Evolutionary conservation across 35 echinoderm and acorn worm genomes (phyloP).

Genomic region (Heliocidaris erythrogramma): DNA sequence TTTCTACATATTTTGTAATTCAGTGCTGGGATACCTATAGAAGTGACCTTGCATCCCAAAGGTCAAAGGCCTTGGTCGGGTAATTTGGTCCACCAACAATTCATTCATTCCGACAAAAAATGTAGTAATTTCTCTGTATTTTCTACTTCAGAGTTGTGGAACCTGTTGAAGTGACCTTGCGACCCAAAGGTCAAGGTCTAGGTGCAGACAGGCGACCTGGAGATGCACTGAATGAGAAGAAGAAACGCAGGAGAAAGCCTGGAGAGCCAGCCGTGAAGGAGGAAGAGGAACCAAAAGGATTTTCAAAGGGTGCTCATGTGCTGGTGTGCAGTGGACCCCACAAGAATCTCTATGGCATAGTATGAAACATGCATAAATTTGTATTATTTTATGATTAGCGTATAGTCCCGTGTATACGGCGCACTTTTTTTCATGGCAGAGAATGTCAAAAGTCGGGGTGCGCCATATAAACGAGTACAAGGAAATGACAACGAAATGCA

Average conservation of each 20-base stretch:
- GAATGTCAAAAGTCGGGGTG: too few species aligned
- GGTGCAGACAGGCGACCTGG: slow-evolving; percentile 83
- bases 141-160: slow-evolving; percentile 54
- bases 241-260: slow-evolving; percentile 48
- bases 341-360: slow-evolving; percentile 98
- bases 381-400: too few species aligned
- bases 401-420: too few species aligned
- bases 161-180: slow-evolving; percentile 71
- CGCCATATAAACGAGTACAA: too few species aligned
- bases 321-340: slow-evolving; percentile 88
- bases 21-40: slow-evolving; percentile 67
- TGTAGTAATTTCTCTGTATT: too few species aligned
- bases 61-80: slow-evolving; percentile 91
- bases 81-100: too few species aligned
- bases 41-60: slow-evolving; percentile 76
- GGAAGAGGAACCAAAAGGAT: slow-evolving; percentile 59
- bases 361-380: not conserved
- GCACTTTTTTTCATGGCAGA: too few species aligned
- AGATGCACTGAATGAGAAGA: slow-evolving; percentile 46
- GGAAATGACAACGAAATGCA: too few species aligned
- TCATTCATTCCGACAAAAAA: too few species aligned
- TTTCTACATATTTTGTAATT: not conserved
- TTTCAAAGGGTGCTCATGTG: slow-evolving; percentile 76
- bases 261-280: slow-evolving; percentile 55
- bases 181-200: slow-evolving; percentile 93